These are phyloP conservation scores for Anas platyrhynchos DNA, from an alignment of 2,113 vertebrate genomes.

Conservation along the genomic window DNA sequence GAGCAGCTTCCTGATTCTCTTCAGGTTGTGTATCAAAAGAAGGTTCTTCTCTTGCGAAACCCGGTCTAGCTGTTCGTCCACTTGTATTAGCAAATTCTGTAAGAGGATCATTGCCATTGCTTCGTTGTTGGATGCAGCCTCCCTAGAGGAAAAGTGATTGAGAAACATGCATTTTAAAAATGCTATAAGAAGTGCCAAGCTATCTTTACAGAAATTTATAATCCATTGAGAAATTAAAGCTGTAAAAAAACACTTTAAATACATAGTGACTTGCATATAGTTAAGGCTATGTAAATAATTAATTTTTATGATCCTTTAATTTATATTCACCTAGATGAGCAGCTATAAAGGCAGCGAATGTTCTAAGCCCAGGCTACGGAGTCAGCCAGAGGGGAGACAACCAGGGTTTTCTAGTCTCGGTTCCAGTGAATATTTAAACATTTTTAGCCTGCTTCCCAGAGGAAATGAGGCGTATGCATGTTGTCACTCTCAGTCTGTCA, in stretches of 20 bases:
- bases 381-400: not conserved
- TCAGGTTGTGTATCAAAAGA: slow-evolving; percentile 94
- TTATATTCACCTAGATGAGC: not conserved
- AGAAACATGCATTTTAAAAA: not conserved
- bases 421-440: not conserved
- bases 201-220: not conserved
- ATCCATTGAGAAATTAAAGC: not conserved
- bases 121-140: slow-evolving; percentile 87
- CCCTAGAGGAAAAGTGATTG: slow-evolving; percentile 70
- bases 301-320: not conserved
- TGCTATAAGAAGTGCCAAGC: not conserved
- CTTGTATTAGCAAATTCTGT: slow-evolving; percentile 88
- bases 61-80: slow-evolving; percentile 87
- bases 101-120: slow-evolving; percentile 89
- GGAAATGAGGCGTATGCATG: not conserved
- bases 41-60: slow-evolving; percentile 92
- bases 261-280: not conserved
- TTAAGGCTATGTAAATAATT: not conserved
- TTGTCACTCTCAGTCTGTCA: not conserved
- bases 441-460: slow-evolving; percentile 2
- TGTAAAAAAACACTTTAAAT: not conserved
- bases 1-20: slow-evolving; percentile 92
- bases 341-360: not conserved
- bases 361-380: not conserved
- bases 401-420: not conserved